phyloP scores from a whole-genome alignment of 2,888 invertebrate genomes.

The Athalia rosae region DNA sequence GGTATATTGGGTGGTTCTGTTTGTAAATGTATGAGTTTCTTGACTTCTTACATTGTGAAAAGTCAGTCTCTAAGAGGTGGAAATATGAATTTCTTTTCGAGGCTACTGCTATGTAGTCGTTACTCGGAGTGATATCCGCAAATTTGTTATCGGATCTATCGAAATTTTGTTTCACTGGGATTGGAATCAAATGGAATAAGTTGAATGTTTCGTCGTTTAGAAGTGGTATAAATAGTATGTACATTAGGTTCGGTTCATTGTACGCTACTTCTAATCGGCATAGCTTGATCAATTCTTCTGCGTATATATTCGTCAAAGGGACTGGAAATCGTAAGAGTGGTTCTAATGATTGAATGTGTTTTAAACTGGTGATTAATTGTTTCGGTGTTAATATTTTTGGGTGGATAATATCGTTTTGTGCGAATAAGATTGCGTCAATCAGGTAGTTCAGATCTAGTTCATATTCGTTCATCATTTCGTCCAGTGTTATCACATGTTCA shows the following conservation, averaged over 20 bases:
- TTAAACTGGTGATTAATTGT: neutral
- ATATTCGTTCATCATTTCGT: no score
- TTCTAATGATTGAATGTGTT: neutral
- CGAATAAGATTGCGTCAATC: neutral
- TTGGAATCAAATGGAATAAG: neutral
- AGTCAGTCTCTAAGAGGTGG: no score
- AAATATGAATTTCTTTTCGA: neutral
- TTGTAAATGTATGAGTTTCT: no score
- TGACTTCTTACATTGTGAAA: no score
- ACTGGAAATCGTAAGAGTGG: neutral
- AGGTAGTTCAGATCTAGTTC: neutral
- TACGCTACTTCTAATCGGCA: conserved; percentile 4
- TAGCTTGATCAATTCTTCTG: neutral
- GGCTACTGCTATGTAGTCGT: conserved; percentile 13
- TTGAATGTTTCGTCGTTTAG: neutral
- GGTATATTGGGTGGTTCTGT: no score
- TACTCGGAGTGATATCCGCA: neutral
- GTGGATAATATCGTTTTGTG: neutral
- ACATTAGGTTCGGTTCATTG: neutral
- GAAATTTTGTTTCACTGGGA: neutral
- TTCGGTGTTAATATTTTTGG: no score
- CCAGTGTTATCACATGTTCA: no score
- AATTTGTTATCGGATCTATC: neutral
- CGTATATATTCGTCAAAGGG: neutral
- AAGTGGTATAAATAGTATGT: neutral